Conservation (phyloP, 2,888 invertebrate genomes). For the Drosophila nr. perissopoda region DNA sequence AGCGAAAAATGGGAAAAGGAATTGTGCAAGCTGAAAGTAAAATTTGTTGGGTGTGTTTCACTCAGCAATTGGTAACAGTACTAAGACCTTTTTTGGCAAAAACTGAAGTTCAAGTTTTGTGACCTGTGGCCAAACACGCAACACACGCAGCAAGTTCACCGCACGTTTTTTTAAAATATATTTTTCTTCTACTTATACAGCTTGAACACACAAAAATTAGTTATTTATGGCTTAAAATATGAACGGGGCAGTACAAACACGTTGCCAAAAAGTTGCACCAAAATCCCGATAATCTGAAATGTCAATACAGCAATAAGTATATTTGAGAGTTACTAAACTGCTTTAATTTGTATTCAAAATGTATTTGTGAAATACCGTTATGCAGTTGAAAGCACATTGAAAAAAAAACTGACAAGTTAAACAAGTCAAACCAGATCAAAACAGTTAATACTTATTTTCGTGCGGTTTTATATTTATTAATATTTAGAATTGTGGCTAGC, state of each 20-base stretch:
- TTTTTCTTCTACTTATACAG: slow-evolving; percentile 12
- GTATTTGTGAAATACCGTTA: slow-evolving; percentile 74
- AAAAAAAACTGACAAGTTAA: slow-evolving; percentile 39
- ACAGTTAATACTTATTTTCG: slow-evolving; percentile 34
- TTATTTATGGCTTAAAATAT: slow-evolving; percentile 33
- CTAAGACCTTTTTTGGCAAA: slow-evolving; percentile 4
- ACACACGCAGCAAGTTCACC: slow-evolving; percentile 49
- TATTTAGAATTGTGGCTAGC: slow-evolving; percentile 48
- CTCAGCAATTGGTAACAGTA: slow-evolving; percentile 32
- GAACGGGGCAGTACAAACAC: slow-evolving; percentile 6
- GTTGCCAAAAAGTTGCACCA: slow-evolving; percentile 27
- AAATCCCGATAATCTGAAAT: slow-evolving; percentile 40
- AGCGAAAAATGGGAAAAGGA: neutral
- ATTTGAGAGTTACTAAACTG: slow-evolving; percentile 44
- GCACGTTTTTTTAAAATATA: slow-evolving; percentile 28
- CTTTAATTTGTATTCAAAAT: slow-evolving; percentile 49
- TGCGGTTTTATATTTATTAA: slow-evolving; percentile 4
- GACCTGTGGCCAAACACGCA: slow-evolving; percentile 30
- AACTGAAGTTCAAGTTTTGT: slow-evolving; percentile 43
- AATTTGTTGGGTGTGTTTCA: slow-evolving; percentile 15
- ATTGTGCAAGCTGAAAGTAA: slow-evolving; percentile 24
- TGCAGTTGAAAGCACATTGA: slow-evolving; percentile 25
- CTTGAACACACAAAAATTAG: neutral
- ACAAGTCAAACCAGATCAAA: slow-evolving; percentile 70
- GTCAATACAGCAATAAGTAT: slow-evolving; percentile 50